A percentile compares a stretch with the other conserved stretches of the same genome.
phyloP scores from a whole-genome alignment of 1,140 invertebrate genomes.

The Frieseomelitta varia region DNA sequence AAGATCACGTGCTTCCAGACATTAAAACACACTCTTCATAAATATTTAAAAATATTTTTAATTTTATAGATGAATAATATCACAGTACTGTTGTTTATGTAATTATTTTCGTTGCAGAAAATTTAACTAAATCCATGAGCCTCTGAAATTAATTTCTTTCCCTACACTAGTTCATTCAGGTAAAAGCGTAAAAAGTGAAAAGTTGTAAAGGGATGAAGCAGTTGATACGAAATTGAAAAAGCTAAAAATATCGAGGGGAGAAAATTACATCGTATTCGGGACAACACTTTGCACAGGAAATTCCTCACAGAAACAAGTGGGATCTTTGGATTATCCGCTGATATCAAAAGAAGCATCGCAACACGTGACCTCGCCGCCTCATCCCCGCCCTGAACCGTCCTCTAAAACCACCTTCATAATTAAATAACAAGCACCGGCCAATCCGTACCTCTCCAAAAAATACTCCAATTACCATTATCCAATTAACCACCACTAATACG shows the following conservation, averaged over 20 bases:
- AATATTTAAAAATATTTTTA: not conserved
- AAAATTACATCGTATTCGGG: not conserved
- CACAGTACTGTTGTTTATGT: not conserved
- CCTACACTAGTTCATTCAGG: not conserved
- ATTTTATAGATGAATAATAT: no score
- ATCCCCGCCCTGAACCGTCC: not conserved
- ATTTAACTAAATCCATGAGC: no score
- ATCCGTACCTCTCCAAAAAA: not conserved
- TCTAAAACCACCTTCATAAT: not conserved
- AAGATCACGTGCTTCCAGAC: no score
- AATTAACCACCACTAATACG: not conserved
- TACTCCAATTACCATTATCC: conserved; percentile 20
- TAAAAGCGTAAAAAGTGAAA: not conserved
- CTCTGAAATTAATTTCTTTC: not conserved
- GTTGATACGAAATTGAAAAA: not conserved
- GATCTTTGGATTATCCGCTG: not conserved
- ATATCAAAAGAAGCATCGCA: no score
- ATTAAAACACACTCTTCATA: not conserved
- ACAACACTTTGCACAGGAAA: not conserved
- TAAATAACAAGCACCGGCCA: not conserved
- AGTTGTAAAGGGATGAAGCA: not conserved
- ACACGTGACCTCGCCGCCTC: not conserved
- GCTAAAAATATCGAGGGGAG: not conserved
- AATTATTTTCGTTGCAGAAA: not conserved
- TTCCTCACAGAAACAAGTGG: not conserved